A percentile compares a stretch with the other conserved stretches of the same genome.
Evolutionary conservation across 1,140 invertebrate species (phyloP).

Genomic region (Drosophila kanapiae): DNA sequence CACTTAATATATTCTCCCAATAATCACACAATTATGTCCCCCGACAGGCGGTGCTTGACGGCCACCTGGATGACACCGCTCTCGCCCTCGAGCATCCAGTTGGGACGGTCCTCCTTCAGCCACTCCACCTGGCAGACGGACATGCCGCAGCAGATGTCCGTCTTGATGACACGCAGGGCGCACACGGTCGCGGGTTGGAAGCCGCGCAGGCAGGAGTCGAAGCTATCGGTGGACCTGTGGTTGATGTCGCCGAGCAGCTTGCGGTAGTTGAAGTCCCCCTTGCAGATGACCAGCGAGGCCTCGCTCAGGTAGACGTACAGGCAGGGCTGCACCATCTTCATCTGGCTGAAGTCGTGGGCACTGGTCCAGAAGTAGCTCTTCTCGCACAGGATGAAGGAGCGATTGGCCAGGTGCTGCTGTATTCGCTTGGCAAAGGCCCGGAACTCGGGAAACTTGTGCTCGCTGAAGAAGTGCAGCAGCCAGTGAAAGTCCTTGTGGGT

Average conservation of each 20-base stretch:
- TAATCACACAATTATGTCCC: constrained; percentile 14
- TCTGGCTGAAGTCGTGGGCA: constrained; percentile 91
- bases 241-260: constrained; percentile 96
- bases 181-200: constrained; percentile 94
- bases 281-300: constrained; percentile 93
- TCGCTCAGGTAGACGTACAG: constrained; percentile 91
- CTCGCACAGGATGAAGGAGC: constrained; percentile 85
- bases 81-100: constrained; percentile 94
- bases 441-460: constrained; percentile 75
- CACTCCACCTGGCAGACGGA: constrained; percentile 87
- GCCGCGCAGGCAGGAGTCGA: constrained; percentile 90
- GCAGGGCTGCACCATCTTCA: constrained; percentile 89
- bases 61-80: constrained; percentile 88
- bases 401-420: constrained; percentile 86
- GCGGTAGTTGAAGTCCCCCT: constrained; percentile 98
- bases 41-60: constrained; percentile 43
- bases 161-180: constrained; percentile 94
- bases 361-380: constrained; percentile 94
- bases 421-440: constrained; percentile 86
- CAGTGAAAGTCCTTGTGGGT: constrained; percentile 91
- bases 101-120: constrained; percentile 86
- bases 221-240: constrained; percentile 90
- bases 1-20: too few species aligned
- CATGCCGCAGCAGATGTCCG: constrained; percentile 94
- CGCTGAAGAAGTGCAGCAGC: constrained; percentile 86